These are phyloP conservation scores for Globodera rostochiensis DNA, from an alignment of 1,140 invertebrate species.

Conservation along the genomic window DNA sequence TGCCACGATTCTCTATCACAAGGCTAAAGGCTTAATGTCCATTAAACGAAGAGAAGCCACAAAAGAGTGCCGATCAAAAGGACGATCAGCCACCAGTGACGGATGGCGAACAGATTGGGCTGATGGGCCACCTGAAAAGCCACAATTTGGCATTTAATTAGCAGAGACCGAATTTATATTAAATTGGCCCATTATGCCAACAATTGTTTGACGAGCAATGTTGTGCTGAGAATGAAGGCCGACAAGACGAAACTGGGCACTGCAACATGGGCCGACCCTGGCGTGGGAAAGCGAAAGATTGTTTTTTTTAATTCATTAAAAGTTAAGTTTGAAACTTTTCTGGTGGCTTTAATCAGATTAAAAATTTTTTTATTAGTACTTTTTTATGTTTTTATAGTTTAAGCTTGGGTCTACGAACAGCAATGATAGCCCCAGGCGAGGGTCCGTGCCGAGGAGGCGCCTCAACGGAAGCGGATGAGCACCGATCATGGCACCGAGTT, in stretches of 20 bases:
- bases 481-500: constrained; percentile 18
- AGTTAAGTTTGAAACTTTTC: too few relatives aligned
- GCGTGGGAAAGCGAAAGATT: not conserved
- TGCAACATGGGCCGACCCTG: not conserved
- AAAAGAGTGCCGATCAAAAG: not conserved
- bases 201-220: not conserved
- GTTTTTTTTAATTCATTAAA: too few relatives aligned
- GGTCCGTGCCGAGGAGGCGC: constrained; percentile 18
- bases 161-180: too few relatives aligned
- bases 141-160: too few relatives aligned
- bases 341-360: too few relatives aligned
- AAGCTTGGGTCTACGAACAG: not conserved
- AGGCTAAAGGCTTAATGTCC: too few relatives aligned
- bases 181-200: not conserved
- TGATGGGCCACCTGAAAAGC: not conserved
- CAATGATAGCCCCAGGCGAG: not conserved
- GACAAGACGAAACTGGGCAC: not conserved
- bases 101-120: not conserved
- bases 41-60: not conserved
- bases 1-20: too few relatives aligned
- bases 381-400: too few relatives aligned
- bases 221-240: not conserved
- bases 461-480: constrained; percentile 8
- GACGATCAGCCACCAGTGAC: not conserved
- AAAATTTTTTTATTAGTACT: too few relatives aligned